A percentile compares a stretch with the other conserved stretches of the same genome.
These are phyloP conservation scores for Micoletzkya japonica DNA, from an alignment of 2,888 invertebrate genomes.

Conservation along the genomic window DNA sequence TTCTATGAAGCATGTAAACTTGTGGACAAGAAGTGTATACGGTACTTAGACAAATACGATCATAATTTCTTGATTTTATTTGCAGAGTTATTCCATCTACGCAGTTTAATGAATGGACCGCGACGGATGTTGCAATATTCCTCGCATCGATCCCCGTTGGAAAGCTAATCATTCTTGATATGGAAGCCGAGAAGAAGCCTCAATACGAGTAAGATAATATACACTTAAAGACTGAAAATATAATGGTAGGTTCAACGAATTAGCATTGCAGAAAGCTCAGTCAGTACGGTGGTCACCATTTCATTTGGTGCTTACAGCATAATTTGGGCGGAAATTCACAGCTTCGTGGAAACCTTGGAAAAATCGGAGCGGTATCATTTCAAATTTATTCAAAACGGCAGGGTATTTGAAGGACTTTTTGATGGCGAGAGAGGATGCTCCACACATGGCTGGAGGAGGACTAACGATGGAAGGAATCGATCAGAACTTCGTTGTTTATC, in stretches of 20 bases:
- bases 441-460: constrained; percentile 85
- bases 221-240: too few species aligned
- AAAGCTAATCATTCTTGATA: constrained; percentile 82
- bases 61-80: too few species aligned
- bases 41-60: too few species aligned
- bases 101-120: too few species aligned
- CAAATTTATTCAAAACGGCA: too few species aligned
- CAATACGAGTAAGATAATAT: constrained; percentile 78
- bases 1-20: constrained; percentile 1
- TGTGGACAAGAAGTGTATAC: constrained; percentile 3
- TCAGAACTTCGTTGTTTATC: constrained; percentile 90
- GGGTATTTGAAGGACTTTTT: too few species aligned
- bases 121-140: too few species aligned
- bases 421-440: too few species aligned
- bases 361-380: too few species aligned
- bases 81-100: constrained; percentile 79
- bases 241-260: neutral
- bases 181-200: constrained; percentile 80
- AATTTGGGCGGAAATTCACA: constrained; percentile 92
- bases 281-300: constrained; percentile 89
- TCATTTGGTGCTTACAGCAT: constrained; percentile 94
- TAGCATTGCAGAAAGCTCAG: constrained; percentile 63
- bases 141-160: too few species aligned
- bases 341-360: constrained; percentile 75
- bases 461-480: constrained; percentile 91